Evolutionary conservation across 2,113 vertebrate genomes (phyloP).

Genomic region (Pseudorhombus dupliciocellatus): DNA sequence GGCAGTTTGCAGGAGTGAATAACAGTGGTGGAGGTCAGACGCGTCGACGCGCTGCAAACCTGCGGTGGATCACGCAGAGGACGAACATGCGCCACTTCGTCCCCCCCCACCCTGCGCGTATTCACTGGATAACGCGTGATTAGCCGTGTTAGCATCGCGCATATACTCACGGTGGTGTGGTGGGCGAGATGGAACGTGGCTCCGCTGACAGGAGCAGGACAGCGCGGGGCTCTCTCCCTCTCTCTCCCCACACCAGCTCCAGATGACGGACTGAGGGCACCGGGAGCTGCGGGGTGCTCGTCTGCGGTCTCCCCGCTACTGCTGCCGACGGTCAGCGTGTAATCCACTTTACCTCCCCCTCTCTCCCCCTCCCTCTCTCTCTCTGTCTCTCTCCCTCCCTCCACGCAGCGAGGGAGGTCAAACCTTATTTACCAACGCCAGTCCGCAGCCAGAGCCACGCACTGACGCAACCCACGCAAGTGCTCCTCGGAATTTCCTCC

Average conservation of each 20-base stretch:
- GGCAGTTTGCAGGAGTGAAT: neutral
- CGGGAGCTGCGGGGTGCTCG: neutral
- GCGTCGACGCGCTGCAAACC: neutral
- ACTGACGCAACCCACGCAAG: conserved; percentile 21
- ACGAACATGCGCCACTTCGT: neutral
- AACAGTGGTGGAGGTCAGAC: neutral
- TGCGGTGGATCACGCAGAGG: neutral
- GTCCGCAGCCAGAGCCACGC: conserved; percentile 22
- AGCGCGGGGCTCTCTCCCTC: neutral
- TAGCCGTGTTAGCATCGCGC: neutral
- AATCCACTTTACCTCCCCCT: neutral
- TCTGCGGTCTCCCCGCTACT: neutral
- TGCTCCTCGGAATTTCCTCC: neutral
- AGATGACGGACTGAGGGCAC: neutral
- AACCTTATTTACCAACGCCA: conserved; percentile 69
- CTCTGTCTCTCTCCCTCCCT: neutral
- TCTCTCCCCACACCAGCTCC: neutral
- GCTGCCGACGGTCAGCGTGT: neutral
- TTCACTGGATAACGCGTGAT: neutral
- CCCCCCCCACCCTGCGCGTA: neutral
- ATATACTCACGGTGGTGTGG: neutral
- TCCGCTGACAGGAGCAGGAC: neutral
- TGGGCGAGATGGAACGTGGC: neutral
- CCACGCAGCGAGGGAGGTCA: conserved; percentile 51
- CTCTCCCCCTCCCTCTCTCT: neutral